Evolutionary conservation across 2,888 invertebrate species (phyloP), one percentile per base, ranked within the genome.

Genomic region (Lapara coniferarum): DNA sequence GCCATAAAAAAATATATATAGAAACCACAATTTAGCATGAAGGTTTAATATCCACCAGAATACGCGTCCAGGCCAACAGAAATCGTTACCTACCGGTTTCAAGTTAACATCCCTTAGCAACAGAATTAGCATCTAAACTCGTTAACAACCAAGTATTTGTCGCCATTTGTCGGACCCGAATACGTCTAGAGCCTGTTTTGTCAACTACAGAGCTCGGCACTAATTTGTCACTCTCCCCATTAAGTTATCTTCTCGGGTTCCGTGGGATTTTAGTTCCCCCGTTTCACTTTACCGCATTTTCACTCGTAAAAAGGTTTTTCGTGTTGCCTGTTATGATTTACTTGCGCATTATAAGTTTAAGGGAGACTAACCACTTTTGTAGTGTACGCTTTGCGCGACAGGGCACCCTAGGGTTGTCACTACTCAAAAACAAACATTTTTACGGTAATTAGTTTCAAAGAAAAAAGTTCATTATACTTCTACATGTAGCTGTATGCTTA

Each of bases 181-280:
- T 73, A 75, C 72, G 67, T 70, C 71, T 74, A 72, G 37, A 76
- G 74, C 67, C 78, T 78, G 82, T 78, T 87, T 86, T 84, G 83
- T 80, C 79, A 81, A 86, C 82, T 79, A 74, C 83, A 82, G 82
- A 82, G 84, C 85, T 81, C 82, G 72, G 82, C 82, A 84, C 87
- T 87, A 88, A 89, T 89, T 89, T 87, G 87, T 88, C 88, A 86
- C 86, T 85, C 87, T 84, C 87, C 87, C 63, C 87, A 88, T 89
- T 88, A 89, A 82, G 84, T 82, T 87, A 88, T 89, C 86, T 87
- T 80, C 78, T 77, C 78, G 82, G 79, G 75, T 85, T 85, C 78
- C 81, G 80, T 77, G 85, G 83, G 82, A 82, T 84, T 85, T 84
- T 82, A 85, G 85, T 83, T 84, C 77, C 66, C 76, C 76, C 80